Evolutionary conservation across 2,113 vertebrate species (phyloP).

Genomic region (Neodontobutis hainanensis): DNA sequence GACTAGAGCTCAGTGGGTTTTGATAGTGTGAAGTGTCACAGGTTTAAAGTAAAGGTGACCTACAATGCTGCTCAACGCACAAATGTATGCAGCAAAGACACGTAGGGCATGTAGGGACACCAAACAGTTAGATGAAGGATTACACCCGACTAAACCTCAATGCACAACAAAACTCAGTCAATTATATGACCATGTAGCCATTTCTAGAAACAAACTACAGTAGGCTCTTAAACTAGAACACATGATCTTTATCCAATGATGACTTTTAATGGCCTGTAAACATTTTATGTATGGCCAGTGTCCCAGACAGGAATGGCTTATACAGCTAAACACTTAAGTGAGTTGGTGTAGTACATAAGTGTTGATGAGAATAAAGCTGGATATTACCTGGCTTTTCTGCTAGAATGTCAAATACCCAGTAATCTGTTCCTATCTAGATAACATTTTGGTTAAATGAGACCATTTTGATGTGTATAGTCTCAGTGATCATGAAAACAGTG

Average conservation of each 20-base stretch:
- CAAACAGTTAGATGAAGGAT: not conserved
- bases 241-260: not conserved
- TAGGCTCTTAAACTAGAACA: constrained; percentile 3
- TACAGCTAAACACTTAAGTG: constrained; percentile 13
- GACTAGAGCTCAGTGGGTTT: constrained; percentile 39
- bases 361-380: not conserved
- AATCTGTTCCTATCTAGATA: not conserved
- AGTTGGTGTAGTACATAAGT: constrained; percentile 8
- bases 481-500: constrained; percentile 8
- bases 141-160: not conserved
- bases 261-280: constrained; percentile 32
- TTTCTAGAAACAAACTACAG: not conserved
- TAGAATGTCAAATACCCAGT: not conserved
- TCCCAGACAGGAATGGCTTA: constrained; percentile 5
- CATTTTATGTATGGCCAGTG: constrained; percentile 6
- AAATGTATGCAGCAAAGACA: constrained; percentile 8
- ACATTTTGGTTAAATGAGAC: constrained; percentile 5
- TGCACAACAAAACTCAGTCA: too few species aligned
- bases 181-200: not conserved
- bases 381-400: not conserved
- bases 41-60: constrained; percentile 19
- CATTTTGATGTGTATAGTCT: not conserved
- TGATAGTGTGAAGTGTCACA: constrained; percentile 33
- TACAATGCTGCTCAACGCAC: constrained; percentile 13
- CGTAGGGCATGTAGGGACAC: constrained; percentile 1